phyloP scores from a whole-genome alignment of 2,113 vertebrate species.

The Sebastes fasciatus region DNA sequence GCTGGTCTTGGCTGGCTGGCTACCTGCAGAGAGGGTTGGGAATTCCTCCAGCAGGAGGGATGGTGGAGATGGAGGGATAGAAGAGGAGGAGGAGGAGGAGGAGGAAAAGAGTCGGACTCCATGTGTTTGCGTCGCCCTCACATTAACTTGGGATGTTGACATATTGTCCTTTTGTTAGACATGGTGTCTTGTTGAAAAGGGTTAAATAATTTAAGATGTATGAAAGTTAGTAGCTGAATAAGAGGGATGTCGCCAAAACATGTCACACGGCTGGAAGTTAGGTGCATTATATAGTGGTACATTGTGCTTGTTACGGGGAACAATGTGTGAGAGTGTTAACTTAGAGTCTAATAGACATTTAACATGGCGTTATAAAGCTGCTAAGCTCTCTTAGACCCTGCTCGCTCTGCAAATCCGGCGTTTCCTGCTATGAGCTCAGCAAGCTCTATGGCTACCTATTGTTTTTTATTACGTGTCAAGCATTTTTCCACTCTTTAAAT shows the following conservation, averaged over 20 bases:
- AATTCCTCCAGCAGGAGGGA: conserved; percentile 87
- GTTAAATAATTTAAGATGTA: conserved; percentile 59
- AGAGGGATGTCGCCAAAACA: neutral
- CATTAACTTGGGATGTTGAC: conserved; percentile 68
- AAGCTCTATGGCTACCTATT: conserved; percentile 62
- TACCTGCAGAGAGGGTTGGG: conserved; percentile 91
- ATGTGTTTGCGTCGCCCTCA: conserved; percentile 64
- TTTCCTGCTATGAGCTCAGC: conserved; percentile 70
- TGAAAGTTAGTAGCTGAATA: conserved; percentile 3
- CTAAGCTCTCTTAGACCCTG: conserved; percentile 44
- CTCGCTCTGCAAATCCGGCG: conserved; percentile 58
- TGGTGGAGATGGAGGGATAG: conserved; percentile 71
- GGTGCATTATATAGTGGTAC: conserved; percentile 7
- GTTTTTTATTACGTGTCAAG: conserved; percentile 79
- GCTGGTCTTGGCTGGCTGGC: conserved; percentile 87
- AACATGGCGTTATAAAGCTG: conserved; percentile 54
- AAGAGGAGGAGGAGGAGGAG: conserved; percentile 68
- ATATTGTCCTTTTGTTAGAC: conserved; percentile 61
- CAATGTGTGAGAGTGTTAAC: conserved; percentile 61
- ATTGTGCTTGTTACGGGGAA: conserved; percentile 34
- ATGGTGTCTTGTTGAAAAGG: conserved; percentile 26
- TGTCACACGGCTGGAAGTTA: neutral
- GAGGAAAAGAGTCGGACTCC: conserved; percentile 58
- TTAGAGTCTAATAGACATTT: conserved; percentile 59
- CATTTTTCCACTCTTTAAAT: conserved; percentile 72